A percentile compares a stretch with the other conserved stretches of the same genome.
Conservation (phyloP, 2,113 vertebrate species). For the Coptodon rendalli region DNA sequence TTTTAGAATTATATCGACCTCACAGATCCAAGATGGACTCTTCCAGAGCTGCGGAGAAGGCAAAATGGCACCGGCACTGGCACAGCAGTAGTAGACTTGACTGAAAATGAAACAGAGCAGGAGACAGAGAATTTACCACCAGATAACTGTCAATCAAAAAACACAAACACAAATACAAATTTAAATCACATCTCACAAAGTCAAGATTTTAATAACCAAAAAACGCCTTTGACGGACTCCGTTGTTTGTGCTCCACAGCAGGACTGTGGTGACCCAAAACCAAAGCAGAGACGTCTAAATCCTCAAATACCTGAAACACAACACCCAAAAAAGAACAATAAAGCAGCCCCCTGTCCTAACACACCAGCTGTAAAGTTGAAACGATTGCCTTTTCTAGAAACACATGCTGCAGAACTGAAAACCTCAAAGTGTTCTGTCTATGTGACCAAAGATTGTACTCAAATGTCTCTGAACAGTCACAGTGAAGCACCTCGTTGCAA, state of each 20-base stretch:
- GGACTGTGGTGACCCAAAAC: neutral
- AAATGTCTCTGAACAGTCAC: neutral
- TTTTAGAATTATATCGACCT: slow-evolving; percentile 53
- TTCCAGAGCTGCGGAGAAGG: slow-evolving; percentile 1
- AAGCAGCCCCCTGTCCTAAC: neutral
- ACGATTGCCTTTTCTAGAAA: slow-evolving; percentile 18
- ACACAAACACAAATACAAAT: neutral
- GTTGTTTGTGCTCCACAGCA: neutral
- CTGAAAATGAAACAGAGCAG: neutral
- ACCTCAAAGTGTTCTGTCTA: neutral
- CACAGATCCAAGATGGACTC: slow-evolving; percentile 18
- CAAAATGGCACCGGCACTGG: neutral
- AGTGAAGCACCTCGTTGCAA: neutral
- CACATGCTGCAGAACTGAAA: neutral
- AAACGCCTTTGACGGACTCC: neutral
- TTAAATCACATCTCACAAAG: neutral
- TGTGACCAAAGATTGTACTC: neutral
- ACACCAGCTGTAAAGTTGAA: slow-evolving; percentile 6
- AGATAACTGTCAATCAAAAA: neutral
- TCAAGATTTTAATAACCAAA: neutral
- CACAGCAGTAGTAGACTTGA: slow-evolving; percentile 38
- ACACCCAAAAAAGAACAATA: neutral
- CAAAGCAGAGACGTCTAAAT: neutral
- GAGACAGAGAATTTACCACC: neutral
- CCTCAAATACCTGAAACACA: neutral